These are phyloP conservation scores for Menura novaehollandiae DNA, from an alignment of 2,113 vertebrate genomes.

Conservation along the genomic window DNA sequence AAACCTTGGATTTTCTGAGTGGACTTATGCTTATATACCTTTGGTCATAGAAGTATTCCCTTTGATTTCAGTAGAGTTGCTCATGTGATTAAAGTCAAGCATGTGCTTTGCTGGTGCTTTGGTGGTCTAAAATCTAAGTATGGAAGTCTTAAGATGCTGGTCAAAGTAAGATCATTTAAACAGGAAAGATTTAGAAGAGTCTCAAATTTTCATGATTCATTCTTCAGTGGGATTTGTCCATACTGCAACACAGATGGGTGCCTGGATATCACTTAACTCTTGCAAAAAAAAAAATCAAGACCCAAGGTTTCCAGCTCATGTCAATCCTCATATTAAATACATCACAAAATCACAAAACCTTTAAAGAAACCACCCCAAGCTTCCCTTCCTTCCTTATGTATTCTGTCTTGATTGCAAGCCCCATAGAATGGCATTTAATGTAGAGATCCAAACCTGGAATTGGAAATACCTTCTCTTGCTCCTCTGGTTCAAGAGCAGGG, in stretches of 20 bases:
- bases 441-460: neutral
- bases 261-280: neutral
- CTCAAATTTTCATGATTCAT: neutral
- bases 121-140: neutral
- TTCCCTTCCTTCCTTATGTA: neutral
- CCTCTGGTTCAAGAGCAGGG: neutral
- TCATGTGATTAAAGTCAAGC: neutral
- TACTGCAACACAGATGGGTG: neutral
- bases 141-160: neutral
- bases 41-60: neutral
- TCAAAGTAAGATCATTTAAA: neutral
- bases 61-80: neutral
- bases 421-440: neutral
- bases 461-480: neutral
- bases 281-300: neutral
- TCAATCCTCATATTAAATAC: neutral
- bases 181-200: neutral
- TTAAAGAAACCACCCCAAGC: neutral
- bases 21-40: neutral
- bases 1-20: neutral
- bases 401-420: neutral
- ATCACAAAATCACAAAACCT: neutral
- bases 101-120: neutral
- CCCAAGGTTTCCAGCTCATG: neutral
- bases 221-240: neutral